These are phyloP conservation scores for Pardosa pseudoannulata DNA, from an alignment of 2,888 invertebrate genomes.

Conservation along the genomic window DNA sequence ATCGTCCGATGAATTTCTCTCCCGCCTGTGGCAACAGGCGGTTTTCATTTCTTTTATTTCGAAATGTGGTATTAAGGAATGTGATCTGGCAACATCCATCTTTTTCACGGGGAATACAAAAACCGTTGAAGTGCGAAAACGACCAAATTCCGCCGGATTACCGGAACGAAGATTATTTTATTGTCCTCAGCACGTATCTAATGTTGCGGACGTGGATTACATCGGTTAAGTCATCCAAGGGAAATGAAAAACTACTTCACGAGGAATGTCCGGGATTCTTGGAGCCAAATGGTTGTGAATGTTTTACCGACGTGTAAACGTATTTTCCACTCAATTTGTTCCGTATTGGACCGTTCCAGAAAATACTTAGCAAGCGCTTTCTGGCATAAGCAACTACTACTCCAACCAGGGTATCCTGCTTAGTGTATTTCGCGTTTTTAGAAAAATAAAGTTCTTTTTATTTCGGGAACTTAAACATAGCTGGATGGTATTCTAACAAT, in stretches of 20 bases:
- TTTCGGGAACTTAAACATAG: no score
- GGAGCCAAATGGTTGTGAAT: neutral
- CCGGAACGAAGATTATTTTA: slow-evolving; percentile 51
- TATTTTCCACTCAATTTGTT: neutral
- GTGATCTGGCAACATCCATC: slow-evolving; percentile 48
- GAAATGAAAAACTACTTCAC: slow-evolving; percentile 21
- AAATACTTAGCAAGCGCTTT: slow-evolving; percentile 11
- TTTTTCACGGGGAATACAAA: slow-evolving; percentile 12
- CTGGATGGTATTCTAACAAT: no score
- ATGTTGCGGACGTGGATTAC: slow-evolving; percentile 26
- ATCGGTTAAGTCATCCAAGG: slow-evolving; percentile 37
- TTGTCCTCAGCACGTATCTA: slow-evolving; percentile 21
- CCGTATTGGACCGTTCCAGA: neutral
- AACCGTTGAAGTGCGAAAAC: slow-evolving; percentile 30
- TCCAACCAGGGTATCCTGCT: no score
- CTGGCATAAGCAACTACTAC: no score
- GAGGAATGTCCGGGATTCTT: slow-evolving; percentile 32
- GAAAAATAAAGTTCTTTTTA: no score
- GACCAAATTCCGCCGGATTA: slow-evolving; percentile 52
- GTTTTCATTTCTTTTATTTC: neutral
- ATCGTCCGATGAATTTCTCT: neutral
- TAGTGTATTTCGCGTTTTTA: no score
- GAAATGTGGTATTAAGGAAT: slow-evolving; percentile 35
- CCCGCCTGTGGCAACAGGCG: neutral
- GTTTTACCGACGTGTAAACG: neutral